Evolutionary conservation across 1,140 invertebrate genomes (phyloP).

Genomic region (Bicyclus anynana): DNA sequence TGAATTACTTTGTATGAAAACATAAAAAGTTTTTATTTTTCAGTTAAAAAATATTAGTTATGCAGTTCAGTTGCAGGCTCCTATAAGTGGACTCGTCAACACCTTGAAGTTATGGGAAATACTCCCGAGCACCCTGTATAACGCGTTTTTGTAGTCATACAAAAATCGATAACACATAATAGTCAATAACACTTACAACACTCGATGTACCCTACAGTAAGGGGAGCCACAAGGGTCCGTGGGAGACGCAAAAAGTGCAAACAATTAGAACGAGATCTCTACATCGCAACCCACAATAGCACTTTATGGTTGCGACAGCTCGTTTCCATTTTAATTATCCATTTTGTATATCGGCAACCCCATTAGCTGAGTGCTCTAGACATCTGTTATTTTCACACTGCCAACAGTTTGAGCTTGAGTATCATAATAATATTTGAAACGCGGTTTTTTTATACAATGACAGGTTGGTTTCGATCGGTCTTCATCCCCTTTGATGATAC

Average conservation of each 20-base stretch:
- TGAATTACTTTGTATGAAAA: too few species aligned
- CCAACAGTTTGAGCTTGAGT: constrained; percentile 37
- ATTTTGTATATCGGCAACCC: constrained; percentile 27
- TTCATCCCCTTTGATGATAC: too few species aligned
- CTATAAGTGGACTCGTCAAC: too few species aligned
- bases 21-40: too few species aligned
- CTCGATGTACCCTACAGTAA: constrained; percentile 21
- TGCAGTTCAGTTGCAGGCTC: too few species aligned
- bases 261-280: constrained; percentile 68
- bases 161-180: background rate
- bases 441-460: too few species aligned
- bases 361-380: constrained; percentile 45
- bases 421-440: constrained; percentile 8
- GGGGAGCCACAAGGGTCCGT: constrained; percentile 21
- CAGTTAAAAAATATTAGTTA: too few species aligned
- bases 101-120: too few species aligned
- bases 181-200: constrained; percentile 3
- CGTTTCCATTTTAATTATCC: constrained; percentile 47
- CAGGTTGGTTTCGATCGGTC: too few species aligned
- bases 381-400: constrained; percentile 60
- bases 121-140: too few species aligned
- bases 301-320: constrained; percentile 57
- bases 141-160: too few species aligned
- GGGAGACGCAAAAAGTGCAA: constrained; percentile 61
- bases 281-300: constrained; percentile 56